Conservation (phyloP, 2,888 invertebrate species). For the Clepsis dumicolana region DNA sequence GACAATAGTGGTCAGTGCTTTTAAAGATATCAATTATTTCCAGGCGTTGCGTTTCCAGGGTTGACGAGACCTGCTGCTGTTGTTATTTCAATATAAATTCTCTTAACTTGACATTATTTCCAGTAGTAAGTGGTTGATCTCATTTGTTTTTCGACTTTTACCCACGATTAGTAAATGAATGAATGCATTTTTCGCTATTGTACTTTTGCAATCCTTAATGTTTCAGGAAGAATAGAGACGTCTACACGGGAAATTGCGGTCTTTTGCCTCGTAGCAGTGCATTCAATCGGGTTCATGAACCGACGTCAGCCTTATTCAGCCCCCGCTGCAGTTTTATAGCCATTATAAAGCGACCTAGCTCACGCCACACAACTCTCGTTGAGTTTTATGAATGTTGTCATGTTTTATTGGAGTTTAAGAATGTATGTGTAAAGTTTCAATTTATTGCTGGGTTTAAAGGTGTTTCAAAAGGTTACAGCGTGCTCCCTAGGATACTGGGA, state of each 20-base stretch:
- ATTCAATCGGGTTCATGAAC: conserved; percentile 51
- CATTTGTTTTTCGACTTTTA: not conserved
- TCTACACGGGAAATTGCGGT: conserved; percentile 60
- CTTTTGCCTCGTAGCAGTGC: conserved; percentile 52
- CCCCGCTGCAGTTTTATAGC: conserved; percentile 22
- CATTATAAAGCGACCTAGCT: conserved; percentile 29
- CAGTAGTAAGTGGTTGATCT: not conserved
- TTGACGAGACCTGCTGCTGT: no score
- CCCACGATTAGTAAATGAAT: not conserved
- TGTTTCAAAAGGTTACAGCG: not conserved
- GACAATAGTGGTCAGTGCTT: no score
- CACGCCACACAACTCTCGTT: conserved; percentile 18
- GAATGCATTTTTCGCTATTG: not conserved
- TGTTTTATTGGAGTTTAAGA: conserved; percentile 25
- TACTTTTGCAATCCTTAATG: not conserved
- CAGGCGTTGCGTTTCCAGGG: no score
- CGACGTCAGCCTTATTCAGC: conserved; percentile 19
- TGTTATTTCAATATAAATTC: no score
- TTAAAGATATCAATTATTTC: no score
- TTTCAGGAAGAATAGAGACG: conserved; percentile 21
- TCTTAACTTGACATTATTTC: not conserved
- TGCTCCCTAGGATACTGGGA: not conserved
- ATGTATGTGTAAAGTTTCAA: conserved; percentile 11
- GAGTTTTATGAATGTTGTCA: conserved; percentile 23
- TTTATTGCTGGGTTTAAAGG: conserved; percentile 14